Evolutionary conservation across 1,140 invertebrate species (phyloP).

Genomic region (Tetragonula clypearis): DNA sequence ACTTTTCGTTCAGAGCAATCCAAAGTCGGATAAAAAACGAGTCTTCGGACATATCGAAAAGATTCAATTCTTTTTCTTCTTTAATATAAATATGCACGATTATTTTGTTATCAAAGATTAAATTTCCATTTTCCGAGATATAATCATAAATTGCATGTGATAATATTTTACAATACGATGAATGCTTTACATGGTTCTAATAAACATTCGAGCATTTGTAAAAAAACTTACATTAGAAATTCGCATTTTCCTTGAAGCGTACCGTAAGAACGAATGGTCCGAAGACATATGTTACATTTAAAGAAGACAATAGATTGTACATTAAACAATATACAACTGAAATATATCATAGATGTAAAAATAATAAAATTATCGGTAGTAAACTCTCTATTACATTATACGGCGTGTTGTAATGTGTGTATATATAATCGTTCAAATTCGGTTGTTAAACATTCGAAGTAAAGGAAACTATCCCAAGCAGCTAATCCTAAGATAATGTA

Average conservation of each 20-base stretch:
- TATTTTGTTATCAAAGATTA: conserved; percentile 14
- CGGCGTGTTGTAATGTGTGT: conserved; percentile 62
- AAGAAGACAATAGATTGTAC: conserved; percentile 74
- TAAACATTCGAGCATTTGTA: conserved; percentile 14
- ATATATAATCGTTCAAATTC: conserved; percentile 61
- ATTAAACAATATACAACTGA: conserved; percentile 73
- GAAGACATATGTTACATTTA: conserved; percentile 69
- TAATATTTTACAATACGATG: conserved; percentile 22
- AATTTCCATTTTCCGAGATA: background rate
- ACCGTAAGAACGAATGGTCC: conserved; percentile 58
- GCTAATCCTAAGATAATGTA: conserved; percentile 81
- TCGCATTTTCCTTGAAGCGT: conserved; percentile 68
- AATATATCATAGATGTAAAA: conserved; percentile 76
- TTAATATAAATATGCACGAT: background rate
- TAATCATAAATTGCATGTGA: background rate
- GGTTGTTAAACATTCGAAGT: conserved; percentile 66
- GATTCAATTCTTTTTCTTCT: conserved; percentile 2
- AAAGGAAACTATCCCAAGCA: conserved; percentile 80
- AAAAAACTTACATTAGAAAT: conserved; percentile 22
- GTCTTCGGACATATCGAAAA: conserved; percentile 37
- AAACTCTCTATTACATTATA: conserved; percentile 72
- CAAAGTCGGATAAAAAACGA: background rate
- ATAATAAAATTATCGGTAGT: conserved; percentile 79
- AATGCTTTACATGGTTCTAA: conserved; percentile 3
- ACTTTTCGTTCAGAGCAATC: background rate